These are phyloP conservation scores for Prunella strophiata DNA, from an alignment of 2,797 vertebrate genomes.

Conservation along the genomic window DNA sequence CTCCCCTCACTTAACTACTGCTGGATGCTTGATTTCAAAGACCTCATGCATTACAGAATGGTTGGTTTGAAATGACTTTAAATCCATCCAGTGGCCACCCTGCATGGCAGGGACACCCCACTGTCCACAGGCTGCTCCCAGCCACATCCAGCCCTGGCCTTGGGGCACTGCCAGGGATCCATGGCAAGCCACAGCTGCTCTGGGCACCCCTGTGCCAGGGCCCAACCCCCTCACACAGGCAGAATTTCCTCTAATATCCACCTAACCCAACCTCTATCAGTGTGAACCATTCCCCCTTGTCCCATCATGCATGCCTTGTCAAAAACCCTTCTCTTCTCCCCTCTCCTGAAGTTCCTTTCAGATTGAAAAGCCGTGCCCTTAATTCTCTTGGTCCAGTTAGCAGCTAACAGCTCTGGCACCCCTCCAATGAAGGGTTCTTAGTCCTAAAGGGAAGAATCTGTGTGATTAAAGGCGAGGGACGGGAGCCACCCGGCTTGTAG, in stretches of 20 bases:
- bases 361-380: accelerated
- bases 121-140: not conserved
- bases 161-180: not conserved
- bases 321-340: not conserved
- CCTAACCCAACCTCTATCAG: accelerated
- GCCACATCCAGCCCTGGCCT: accelerated
- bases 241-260: not conserved
- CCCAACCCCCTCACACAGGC: accelerated
- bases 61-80: not conserved
- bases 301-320: too few species aligned
- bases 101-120: not conserved
- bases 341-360: accelerated
- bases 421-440: too few species aligned
- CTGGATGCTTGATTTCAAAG: not conserved
- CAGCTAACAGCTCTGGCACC: accelerated
- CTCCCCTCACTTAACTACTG: accelerated
- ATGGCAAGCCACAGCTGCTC: too few species aligned
- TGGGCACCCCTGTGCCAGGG: not conserved
- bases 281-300: too few species aligned
- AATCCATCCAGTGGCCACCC: accelerated
- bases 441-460: accelerated
- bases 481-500: accelerated
- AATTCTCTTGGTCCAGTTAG: accelerated
- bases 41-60: accelerated
- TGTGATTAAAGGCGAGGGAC: not conserved